Evolutionary conservation across 2,797 vertebrate genomes (phyloP).

Genomic region (Arnoldichthys spilopterus): DNA sequence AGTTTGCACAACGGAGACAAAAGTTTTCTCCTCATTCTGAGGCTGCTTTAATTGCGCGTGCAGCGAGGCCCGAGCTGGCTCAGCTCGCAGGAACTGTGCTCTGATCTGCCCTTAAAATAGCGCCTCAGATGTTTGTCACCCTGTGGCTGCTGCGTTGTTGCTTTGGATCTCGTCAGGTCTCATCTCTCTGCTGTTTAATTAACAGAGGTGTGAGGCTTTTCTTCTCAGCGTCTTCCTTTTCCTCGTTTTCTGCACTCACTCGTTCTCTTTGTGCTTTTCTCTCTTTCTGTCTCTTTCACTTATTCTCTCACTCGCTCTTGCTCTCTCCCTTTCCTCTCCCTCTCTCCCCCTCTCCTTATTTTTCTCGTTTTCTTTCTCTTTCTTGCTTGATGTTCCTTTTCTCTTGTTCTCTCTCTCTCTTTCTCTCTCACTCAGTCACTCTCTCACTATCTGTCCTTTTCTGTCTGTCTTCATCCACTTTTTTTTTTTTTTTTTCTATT

Average conservation of each 20-base stretch:
- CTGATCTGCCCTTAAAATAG: conserved; percentile 73
- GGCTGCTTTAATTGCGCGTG: conserved; percentile 72
- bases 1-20: conserved; percentile 63
- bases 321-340: conserved; percentile 41
- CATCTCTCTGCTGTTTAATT: conserved; percentile 52
- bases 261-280: conserved; percentile 37
- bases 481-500: background rate
- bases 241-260: conserved; percentile 57
- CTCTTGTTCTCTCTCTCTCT: conserved; percentile 7
- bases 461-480: background rate
- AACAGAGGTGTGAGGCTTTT: conserved; percentile 47
- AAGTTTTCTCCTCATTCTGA: conserved; percentile 63
- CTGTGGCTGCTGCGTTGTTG: conserved; percentile 62
- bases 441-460: conserved; percentile 27
- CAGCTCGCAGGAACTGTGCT: conserved; percentile 62
- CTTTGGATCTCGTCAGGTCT: conserved; percentile 47
- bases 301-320: conserved; percentile 6
- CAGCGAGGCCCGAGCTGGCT: conserved; percentile 58
- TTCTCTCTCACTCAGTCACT: background rate
- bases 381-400: background rate
- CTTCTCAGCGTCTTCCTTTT: conserved; percentile 34
- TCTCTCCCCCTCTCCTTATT: background rate
- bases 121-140: conserved; percentile 72
- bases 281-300: background rate
- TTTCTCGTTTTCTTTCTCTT: background rate